Conservation (phyloP, 2,888 invertebrate genomes). For the Caenorhabditis sp. region DNA sequence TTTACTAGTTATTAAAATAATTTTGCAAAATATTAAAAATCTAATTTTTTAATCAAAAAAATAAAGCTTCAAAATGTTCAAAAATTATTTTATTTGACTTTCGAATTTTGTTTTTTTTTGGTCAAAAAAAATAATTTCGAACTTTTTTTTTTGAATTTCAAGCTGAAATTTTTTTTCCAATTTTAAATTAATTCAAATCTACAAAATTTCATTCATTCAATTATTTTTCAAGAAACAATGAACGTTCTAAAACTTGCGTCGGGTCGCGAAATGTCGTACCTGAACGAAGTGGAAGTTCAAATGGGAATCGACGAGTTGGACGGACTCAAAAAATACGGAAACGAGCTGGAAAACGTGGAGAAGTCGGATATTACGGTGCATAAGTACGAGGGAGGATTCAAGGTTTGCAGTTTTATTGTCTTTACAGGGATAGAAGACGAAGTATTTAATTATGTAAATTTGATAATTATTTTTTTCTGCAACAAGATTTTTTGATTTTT, state of each 20-base stretch:
- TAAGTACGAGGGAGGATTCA: constrained; percentile 89
- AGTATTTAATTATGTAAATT: too few species aligned
- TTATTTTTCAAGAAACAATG: constrained; percentile 8
- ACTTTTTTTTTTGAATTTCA: too few species aligned
- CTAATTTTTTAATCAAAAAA: not conserved
- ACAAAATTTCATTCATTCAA: too few species aligned
- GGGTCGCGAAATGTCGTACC: constrained; percentile 50
- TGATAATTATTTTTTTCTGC: too few species aligned
- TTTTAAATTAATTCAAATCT: too few species aligned
- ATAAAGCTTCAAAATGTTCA: not conserved
- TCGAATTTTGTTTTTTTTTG: too few species aligned
- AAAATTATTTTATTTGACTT: too few species aligned
- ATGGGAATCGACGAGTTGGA: constrained; percentile 60
- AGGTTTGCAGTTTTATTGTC: constrained; percentile 86
- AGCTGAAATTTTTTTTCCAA: too few species aligned
- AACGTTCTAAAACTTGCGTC: constrained; percentile 35
- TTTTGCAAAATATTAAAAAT: too few species aligned
- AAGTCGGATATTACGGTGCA: constrained; percentile 74
- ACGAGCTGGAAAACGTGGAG: constrained; percentile 43
- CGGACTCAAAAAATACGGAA: constrained; percentile 41
- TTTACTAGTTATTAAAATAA: too few species aligned
- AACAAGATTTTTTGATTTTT: constrained; percentile 87
- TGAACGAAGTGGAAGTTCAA: constrained; percentile 57
- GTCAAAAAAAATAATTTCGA: too few species aligned
- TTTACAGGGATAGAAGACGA: too few species aligned